phyloP scores from a whole-genome alignment of 1,140 invertebrate species.

The Sitobion miscanthi region DNA sequence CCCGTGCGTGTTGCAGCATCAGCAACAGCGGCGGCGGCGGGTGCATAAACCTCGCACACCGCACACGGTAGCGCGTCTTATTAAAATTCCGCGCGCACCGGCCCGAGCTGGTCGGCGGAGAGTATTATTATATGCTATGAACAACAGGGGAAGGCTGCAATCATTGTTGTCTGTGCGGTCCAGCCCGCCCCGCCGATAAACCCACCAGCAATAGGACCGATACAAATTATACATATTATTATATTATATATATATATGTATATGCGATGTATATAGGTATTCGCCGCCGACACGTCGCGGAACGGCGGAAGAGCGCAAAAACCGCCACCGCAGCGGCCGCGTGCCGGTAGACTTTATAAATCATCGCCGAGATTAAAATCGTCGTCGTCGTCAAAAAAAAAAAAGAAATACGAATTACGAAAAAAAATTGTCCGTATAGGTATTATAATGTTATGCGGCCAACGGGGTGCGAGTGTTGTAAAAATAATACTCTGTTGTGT shows the following conservation, averaged over 20 bases:
- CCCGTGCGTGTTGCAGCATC: not conserved
- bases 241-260: not conserved
- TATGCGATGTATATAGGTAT: not conserved
- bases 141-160: not conserved
- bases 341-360: slow-evolving; percentile 26
- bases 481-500: not conserved
- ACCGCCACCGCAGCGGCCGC: not conserved
- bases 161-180: slow-evolving; percentile 53
- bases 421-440: too few species aligned
- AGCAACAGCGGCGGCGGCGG: not conserved
- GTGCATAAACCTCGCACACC: slow-evolving; percentile 12
- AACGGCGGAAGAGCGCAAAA: not conserved
- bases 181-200: not conserved
- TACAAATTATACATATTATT: slow-evolving; percentile 50
- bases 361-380: slow-evolving; percentile 51
- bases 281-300: not conserved
- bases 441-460: too few species aligned
- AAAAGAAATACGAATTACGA: not conserved
- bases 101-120: not conserved
- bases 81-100: slow-evolving; percentile 51
- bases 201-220: not conserved
- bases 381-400: not conserved
- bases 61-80: slow-evolving; percentile 47
- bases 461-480: not conserved
- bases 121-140: not conserved